A percentile compares a stretch with the other conserved stretches of the same genome.
phyloP scores from a whole-genome alignment of 2,888 invertebrate species.

The Rhagonycha fulva region DNA sequence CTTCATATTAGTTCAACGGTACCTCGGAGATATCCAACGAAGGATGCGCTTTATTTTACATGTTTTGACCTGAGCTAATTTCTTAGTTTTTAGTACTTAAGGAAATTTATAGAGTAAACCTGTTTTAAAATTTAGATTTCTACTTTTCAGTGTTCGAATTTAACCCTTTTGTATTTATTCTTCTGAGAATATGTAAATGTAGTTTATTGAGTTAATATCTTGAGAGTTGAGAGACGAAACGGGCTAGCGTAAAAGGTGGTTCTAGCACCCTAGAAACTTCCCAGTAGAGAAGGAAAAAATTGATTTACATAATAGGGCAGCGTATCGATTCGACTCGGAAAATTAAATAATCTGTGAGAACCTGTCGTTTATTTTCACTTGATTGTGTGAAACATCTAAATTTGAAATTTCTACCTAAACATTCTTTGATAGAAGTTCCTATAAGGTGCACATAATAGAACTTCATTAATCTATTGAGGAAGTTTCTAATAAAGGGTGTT shows the following conservation, averaged over 20 bases:
- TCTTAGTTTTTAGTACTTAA: neutral
- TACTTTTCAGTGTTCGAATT: neutral
- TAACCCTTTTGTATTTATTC: neutral
- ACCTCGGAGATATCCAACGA: neutral
- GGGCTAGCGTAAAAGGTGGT: neutral
- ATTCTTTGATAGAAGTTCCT: neutral
- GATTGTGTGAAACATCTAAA: neutral
- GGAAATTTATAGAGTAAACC: neutral
- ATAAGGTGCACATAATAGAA: constrained; percentile 7
- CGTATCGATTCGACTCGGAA: neutral
- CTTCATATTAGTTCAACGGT: neutral
- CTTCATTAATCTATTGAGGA: constrained; percentile 10
- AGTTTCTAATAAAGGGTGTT: constrained; percentile 9
- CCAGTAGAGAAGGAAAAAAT: no score
- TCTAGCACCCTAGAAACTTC: neutral
- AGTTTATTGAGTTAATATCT: neutral
- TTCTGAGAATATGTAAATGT: neutral
- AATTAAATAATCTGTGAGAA: neutral
- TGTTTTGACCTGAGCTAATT: neutral
- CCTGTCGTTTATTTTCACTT: neutral
- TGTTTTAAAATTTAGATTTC: neutral
- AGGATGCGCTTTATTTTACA: neutral
- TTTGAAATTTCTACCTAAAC: neutral
- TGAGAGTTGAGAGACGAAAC: neutral
- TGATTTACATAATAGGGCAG: neutral